Evolutionary conservation across 2,797 vertebrate species (phyloP), one percentile per base, ranked within the genome.

Genomic region (Acrocephalus scirpaceus): DNA sequence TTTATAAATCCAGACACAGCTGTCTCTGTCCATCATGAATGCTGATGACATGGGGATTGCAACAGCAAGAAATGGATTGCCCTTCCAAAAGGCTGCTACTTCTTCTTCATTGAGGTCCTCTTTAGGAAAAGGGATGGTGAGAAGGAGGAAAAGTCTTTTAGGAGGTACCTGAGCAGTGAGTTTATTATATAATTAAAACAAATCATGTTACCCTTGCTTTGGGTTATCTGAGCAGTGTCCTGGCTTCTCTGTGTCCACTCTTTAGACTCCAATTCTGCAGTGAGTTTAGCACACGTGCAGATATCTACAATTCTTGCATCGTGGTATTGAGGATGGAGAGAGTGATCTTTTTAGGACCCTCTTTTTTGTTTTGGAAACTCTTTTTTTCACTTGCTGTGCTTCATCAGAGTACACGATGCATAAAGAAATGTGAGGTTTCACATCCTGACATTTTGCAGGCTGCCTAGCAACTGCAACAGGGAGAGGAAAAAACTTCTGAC

Each of bases 401-500:
- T 79, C 89, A 69, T 88, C 62, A 34, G 64, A 67, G 65, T 83
- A 77, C 45, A 91, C 21, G 90, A 34, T 66, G 80, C 74, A 84
- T 90, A 84, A 91, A 90, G 80, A 92, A 93, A 48, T 60, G 53
- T 40, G 88, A 80, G 34, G 23, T 72, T 94, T 92, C 57, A 65
- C 58, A 81, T 96, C 51, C 36, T 81, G 89, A 83, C 51, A 19
- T 83, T 92, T 88, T 62, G 42, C 72, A 81, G 77, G 85, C 95
- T 95, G 87, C 89, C 70, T 96, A 91, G 92, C 92, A 96, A 89
- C 95, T 91, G 76, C 1, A 10, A 6, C 2, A 85, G 40, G 47
- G 62, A 86, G 54, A 91, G 62, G 78, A 26, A 86, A 90, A 85
- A 86, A 40, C 79, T 92, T 69, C 78, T 88, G 87, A 91, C 54